Percentiles rank a stretch among this genome's conserved stretches.
Evolutionary conservation across 2,113 vertebrate genomes (phyloP).

Genomic region (Indicator indicator): DNA sequence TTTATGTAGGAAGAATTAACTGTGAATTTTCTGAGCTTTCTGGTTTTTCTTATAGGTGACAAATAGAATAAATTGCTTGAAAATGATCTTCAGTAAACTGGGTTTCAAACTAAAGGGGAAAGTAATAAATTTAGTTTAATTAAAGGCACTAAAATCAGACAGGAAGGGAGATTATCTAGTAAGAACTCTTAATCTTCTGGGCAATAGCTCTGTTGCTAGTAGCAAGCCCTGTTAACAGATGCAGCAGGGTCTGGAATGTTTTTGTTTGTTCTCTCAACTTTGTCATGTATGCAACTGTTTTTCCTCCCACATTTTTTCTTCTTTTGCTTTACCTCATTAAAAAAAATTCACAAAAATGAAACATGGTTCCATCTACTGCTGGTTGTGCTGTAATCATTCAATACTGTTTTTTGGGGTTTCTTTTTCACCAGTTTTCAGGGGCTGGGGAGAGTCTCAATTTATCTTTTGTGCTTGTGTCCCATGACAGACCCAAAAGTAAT

Average conservation of each 20-base stretch:
- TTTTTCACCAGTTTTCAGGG: not conserved
- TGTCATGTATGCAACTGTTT: not conserved
- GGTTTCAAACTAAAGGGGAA: not conserved
- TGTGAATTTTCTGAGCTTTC: not conserved
- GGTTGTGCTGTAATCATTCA: not conserved
- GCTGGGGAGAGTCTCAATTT: not conserved
- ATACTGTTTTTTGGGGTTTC: not conserved
- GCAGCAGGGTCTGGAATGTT: not conserved
- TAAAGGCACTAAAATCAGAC: not conserved
- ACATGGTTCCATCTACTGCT: fast-evolving
- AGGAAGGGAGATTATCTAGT: not conserved
- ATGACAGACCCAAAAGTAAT: not conserved
- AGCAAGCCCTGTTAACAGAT: not conserved
- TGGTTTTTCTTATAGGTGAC: not conserved
- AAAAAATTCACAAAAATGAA: not conserved
- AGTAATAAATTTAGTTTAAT: not conserved
- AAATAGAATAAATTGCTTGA: not conserved
- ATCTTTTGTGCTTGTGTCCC: not conserved
- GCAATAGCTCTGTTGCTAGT: not conserved
- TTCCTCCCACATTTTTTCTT: not conserved
- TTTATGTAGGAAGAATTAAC: not conserved
- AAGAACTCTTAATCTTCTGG: not conserved
- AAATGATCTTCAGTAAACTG: not conserved
- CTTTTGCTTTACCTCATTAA: not conserved
- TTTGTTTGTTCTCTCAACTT: not conserved